Evolutionary conservation across 2,113 vertebrate genomes (phyloP), one percentile per base, ranked within the genome.

Genomic region (Kobus ellipsiprymnus): DNA sequence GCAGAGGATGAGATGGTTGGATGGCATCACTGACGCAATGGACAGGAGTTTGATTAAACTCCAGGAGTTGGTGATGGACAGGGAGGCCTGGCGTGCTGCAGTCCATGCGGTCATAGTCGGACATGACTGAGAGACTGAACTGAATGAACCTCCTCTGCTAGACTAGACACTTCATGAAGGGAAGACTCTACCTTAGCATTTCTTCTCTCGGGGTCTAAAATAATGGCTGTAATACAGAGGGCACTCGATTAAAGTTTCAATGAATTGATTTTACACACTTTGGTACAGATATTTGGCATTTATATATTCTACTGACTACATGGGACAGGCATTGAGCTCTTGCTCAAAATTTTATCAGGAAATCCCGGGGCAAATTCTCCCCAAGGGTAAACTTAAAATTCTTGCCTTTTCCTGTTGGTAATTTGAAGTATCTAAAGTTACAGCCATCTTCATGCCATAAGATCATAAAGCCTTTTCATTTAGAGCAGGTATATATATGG

Each of bases 41-140:
- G 67, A 40, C n/a, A 71, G 21, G 67, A 71, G 19, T 40, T 23
- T 71, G 67, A 71, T 21, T 36, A 40, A 71, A 40, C 19, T 36
- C n/a, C 67, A 36, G 9, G 64, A 67, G 4, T n/a, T 19, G 67
- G 19, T 23, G n/a, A 71, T 40, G 67, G 67, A 71, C 67, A 71
- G n/a, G n/a, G 67, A 71, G 67, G 67, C 67, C 67, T 71, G 10
- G 67, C 1, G 0, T 40, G 19, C n/a, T 71, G n/a, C 19, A 12
- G 64, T 36, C 64, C n/a, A 71, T 23, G 10, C 0, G 9, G n/a
- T 71, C n/a, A 0, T 17, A 71, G 17, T 23, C 4, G 1, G 19
- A 71, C 19, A 40, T 2, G 5, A 71, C n/a, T 71, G 67, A 71
- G 67, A 2, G 15, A n/a, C 30, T 64, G 62, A 36, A 71, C 17